Percentiles rank a stretch among this genome's conserved stretches.
phyloP scores from a whole-genome alignment of 2,888 invertebrate species.

The Watsonalla cultraria region DNA sequence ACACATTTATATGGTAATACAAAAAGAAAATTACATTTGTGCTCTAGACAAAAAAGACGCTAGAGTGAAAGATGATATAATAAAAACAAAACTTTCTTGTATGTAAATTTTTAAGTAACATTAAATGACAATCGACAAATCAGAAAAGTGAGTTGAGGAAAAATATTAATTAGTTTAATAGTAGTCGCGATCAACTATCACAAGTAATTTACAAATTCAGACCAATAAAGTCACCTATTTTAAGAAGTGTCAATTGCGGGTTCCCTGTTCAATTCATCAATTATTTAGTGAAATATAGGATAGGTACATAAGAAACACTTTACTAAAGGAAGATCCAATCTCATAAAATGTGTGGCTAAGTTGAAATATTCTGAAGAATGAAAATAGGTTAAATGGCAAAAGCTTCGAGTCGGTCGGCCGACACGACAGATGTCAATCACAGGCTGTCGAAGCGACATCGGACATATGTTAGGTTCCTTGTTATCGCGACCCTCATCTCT shows the following conservation, averaged over 20 bases:
- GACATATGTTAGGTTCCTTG: constrained; percentile 60
- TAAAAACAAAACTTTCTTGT: not conserved
- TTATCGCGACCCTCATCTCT: constrained; percentile 64
- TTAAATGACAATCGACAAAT: too few species aligned
- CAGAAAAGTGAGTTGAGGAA: not conserved
- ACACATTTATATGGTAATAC: constrained; percentile 48
- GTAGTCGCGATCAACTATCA: not conserved
- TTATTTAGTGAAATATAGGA: not conserved
- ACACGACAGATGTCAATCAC: constrained; percentile 53
- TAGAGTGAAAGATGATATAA: constrained; percentile 15
- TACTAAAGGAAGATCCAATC: not conserved
- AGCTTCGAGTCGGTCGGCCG: constrained; percentile 11
- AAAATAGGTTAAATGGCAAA: constrained; percentile 1
- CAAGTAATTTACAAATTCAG: too few species aligned
- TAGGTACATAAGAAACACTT: not conserved
- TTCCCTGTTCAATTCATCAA: too few species aligned
- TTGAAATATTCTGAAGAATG: not conserved
- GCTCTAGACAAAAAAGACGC: constrained; percentile 16
- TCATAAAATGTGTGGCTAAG: not conserved
- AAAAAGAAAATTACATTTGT: constrained; percentile 27
- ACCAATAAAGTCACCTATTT: too few species aligned
- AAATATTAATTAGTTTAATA: too few species aligned
- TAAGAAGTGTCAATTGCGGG: too few species aligned
- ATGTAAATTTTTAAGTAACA: too few species aligned
- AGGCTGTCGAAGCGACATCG: constrained; percentile 37